Evolutionary conservation across 2,888 invertebrate species (phyloP), one percentile per base, ranked within the genome.

Genomic region (Drosophila algonquin): DNA sequence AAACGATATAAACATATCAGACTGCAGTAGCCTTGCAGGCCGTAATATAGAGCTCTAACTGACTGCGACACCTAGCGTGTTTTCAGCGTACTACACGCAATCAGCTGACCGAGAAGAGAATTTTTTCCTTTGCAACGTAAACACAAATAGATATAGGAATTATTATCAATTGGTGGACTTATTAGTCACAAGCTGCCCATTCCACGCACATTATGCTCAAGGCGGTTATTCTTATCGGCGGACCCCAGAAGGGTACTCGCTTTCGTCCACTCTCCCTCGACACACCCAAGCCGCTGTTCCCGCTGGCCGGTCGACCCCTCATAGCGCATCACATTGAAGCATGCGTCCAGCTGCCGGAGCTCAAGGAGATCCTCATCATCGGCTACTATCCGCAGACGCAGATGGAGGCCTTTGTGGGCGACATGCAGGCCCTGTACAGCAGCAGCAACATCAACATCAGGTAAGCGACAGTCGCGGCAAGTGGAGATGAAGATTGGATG

Each of bases 321-420:
- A 97, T 99, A 70, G 98, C 99, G 90, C 99, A 99, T 91, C 98
- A 99, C 90, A 98, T 99, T 58, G 98, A 98, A 92, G 98, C 99
- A 53, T 98, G 98, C 89, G 94, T 94, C 32, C 94, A 95, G 91
- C 93, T 99, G 24, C 93, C 95, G 24, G 95, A 95, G 65, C 94
- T 99, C 77, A 96, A 95, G 88, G 99, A 99, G 93, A 96, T 99
- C 60, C 93, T 99, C 9, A 94, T 99, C 59, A 96, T 99, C 73
- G 99, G 99, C 0, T 98, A 97, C 50, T 99, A 98, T 91, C 96
- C 97, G 0, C 94, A 95, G 0, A 94, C 94, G 1, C 96, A 98
- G 78, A 95, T 99, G 93, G 94, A 95, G 77, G 95, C 95, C 70
- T 99, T 99, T 93, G 95, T 99, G 0, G 93, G 93, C 73, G 96